Conservation (phyloP, 2,888 invertebrate species). For the Vandiemenella viatica region DNA sequence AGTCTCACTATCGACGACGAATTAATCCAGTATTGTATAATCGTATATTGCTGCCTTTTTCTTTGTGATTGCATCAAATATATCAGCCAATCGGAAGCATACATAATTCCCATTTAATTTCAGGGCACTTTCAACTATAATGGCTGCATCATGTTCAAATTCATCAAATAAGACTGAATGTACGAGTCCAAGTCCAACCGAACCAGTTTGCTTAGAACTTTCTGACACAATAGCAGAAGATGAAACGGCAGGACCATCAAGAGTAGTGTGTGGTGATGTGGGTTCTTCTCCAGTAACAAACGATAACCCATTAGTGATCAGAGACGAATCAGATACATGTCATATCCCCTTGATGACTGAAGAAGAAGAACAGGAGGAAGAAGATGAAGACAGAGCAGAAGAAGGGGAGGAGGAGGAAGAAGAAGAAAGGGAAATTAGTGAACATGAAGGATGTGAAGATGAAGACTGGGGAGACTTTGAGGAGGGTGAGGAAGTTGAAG, state of each 20-base stretch:
- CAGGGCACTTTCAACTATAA: conserved; percentile 23
- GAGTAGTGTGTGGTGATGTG: conserved; percentile 6
- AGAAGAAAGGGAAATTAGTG: conserved; percentile 10
- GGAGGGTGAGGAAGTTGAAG: conserved; percentile 25
- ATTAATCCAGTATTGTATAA: too few species aligned
- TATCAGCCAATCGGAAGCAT: too few species aligned
- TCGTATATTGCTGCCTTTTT: too few species aligned
- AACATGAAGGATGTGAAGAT: conserved; percentile 9
- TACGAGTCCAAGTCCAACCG: conserved; percentile 30
- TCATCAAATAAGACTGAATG: conserved; percentile 28
- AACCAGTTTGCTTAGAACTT: conserved; percentile 27
- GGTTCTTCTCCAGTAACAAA: conserved; percentile 1
- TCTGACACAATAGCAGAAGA: conserved; percentile 5
- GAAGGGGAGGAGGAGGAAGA: conserved; percentile 9
- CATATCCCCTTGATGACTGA: too few species aligned
- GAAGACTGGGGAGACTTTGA: conserved; percentile 30
- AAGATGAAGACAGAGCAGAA: too few species aligned
- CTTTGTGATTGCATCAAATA: too few species aligned
- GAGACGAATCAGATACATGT: too few species aligned
- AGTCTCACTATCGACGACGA: too few species aligned
- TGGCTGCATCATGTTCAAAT: conserved; percentile 32
- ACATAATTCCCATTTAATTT: too few species aligned
- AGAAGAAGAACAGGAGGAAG: neutral
- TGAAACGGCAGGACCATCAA: conserved; percentile 13
- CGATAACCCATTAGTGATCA: neutral